phyloP scores from a whole-genome alignment of 1,140 invertebrate genomes.

The Aphelenchoides fujianensis region DNA sequence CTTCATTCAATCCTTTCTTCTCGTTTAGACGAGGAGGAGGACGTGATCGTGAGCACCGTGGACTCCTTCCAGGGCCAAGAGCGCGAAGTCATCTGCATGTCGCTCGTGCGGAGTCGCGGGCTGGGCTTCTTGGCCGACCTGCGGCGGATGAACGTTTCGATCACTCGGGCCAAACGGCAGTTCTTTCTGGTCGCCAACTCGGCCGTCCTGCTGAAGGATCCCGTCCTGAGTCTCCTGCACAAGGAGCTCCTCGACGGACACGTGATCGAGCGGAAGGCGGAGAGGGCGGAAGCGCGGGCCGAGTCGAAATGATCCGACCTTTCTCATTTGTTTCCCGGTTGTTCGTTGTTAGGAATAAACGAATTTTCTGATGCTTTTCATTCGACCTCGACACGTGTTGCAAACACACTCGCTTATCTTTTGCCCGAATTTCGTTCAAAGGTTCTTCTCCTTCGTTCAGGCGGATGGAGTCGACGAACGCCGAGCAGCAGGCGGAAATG shows the following conservation, averaged over 20 bases:
- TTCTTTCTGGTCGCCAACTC: slow-evolving; percentile 37
- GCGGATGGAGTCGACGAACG: slow-evolving; percentile 20
- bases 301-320: no score
- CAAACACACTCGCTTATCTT: no score
- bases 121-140: slow-evolving; percentile 42
- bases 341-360: no score
- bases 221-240: background rate
- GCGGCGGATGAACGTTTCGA: slow-evolving; percentile 45
- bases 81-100: slow-evolving; percentile 53
- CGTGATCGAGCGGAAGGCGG: no score
- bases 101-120: slow-evolving; percentile 46
- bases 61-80: slow-evolving; percentile 53
- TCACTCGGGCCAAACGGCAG: slow-evolving; percentile 49
- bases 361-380: no score
- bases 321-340: no score
- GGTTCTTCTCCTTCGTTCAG: no score
- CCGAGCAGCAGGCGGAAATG: slow-evolving; percentile 70
- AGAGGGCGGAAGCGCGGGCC: no score
- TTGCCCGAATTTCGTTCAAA: no score
- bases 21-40: slow-evolving; percentile 8
- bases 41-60: slow-evolving; percentile 41
- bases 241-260: no score
- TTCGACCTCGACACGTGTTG: no score
- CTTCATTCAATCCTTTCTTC: no score
- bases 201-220: background rate